Evolutionary conservation across 2,113 vertebrate species (phyloP), one percentile per base, ranked within the genome.

Genomic region (Probosciger aterrimus): DNA sequence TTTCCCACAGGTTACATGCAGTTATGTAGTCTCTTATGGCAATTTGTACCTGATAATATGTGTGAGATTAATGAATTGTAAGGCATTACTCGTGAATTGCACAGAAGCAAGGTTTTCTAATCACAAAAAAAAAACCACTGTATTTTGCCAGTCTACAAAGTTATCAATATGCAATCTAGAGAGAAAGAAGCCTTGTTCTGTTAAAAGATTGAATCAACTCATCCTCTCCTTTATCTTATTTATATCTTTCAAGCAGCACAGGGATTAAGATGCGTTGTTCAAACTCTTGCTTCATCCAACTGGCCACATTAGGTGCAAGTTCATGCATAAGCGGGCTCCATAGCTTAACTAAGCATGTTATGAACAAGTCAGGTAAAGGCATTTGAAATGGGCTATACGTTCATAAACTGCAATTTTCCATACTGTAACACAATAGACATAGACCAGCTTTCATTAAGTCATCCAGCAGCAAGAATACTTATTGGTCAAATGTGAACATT

Each of bases 161-260:
- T 85, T 86, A 91, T 76, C 84, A 33, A 49, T 57, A 92, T 18
- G 70, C 91, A 79, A 79, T 75, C 80, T 68, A 41, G 82, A 91
- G 23, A 89, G 62, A 93, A 93, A 92, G 64, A 96, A 86, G 50
- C 73, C 39, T 81, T 64, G 59, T 77, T 90, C 57, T 73, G 52
- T 93, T 44, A 84, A 84, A 92, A 92, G 95, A 96, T 33, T 79
- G 69, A 85, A 91, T 96, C 86, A 94, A 41, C 91, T 95, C 87
- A 91, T 96, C 92, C 75, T 92, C 87, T 92, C 52, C 52, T 89
- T 94, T 92, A 94, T 95, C 95, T 82, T 65, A 69, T 17, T 95
- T 91, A n/a, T 85, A 80, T 95, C 89, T 95, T 65, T 52, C 35
- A 87, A 81, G 82, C 77, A 85, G 84, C 53, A 46, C 35, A 52